Conservation (phyloP, 2,113 vertebrate genomes). For the Zosterops pallidus region DNA sequence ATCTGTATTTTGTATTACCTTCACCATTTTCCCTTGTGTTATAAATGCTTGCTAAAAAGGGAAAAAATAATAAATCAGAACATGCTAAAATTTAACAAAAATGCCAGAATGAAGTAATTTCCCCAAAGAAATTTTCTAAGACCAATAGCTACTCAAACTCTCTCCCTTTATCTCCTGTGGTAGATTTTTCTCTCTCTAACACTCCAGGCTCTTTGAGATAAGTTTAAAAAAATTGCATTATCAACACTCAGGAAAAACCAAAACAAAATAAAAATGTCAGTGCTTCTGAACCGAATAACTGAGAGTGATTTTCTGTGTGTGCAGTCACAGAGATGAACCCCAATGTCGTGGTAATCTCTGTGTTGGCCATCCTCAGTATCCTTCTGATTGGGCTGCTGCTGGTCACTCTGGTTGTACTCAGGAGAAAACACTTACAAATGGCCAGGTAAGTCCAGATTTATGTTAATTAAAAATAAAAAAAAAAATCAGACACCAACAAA, state of each 20-base stretch:
- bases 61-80: background rate
- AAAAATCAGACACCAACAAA: background rate
- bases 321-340: constrained; percentile 92
- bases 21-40: background rate
- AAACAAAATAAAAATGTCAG: background rate
- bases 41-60: background rate
- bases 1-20: background rate
- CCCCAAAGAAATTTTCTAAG: background rate
- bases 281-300: background rate
- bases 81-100: background rate
- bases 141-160: background rate
- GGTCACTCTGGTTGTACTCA: constrained; percentile 87
- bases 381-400: constrained; percentile 88
- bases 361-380: constrained; percentile 88
- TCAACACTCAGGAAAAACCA: background rate
- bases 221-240: background rate
- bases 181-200: background rate
- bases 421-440: constrained; percentile 94
- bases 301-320: background rate
- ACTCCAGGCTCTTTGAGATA: background rate
- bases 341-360: constrained; percentile 90
- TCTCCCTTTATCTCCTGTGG: background rate
- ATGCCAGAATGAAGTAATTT: background rate
- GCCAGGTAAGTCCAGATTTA: constrained; percentile 71
- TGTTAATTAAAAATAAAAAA: background rate